These are phyloP conservation scores for Auanema sp. DNA, from an alignment of 2,888 invertebrate genomes.

Conservation along the genomic window DNA sequence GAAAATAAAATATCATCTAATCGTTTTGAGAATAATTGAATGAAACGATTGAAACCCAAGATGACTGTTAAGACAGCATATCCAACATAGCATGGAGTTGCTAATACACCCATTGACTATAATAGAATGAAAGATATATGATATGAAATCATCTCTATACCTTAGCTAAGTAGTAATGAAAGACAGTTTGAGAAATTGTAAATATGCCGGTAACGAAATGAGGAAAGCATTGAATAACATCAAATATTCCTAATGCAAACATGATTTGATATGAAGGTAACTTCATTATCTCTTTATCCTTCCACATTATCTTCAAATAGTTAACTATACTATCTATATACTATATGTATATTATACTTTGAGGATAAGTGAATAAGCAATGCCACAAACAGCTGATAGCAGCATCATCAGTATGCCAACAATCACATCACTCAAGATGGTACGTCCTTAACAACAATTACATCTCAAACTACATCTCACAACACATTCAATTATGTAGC, in stretches of 20 bases:
- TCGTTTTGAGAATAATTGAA: conserved; percentile 37
- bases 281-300: conserved; percentile 44
- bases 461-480: too few relatives aligned
- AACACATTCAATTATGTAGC: too few relatives aligned
- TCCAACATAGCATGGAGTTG: conserved; percentile 52
- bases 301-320: conserved; percentile 41
- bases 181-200: conserved; percentile 43
- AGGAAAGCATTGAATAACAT: conserved; percentile 47
- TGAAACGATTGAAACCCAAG: conserved; percentile 45
- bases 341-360: conserved; percentile 10
- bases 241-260: conserved; percentile 49
- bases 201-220: conserved; percentile 53
- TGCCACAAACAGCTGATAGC: conserved; percentile 29
- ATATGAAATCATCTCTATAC: conserved; percentile 22
- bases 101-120: conserved; percentile 47
- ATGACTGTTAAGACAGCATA: conserved; percentile 53
- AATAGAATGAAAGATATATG: too few relatives aligned
- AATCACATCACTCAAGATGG: conserved; percentile 32
- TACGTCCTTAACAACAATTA: conserved; percentile 12
- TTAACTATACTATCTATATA: not conserved
- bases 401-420: conserved; percentile 42
- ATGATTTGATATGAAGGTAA: conserved; percentile 54
- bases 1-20: conserved; percentile 40
- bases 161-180: conserved; percentile 40
- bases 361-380: conserved; percentile 39